Conservation (phyloP, 2,113 vertebrate species). For the Stegastes partitus region DNA sequence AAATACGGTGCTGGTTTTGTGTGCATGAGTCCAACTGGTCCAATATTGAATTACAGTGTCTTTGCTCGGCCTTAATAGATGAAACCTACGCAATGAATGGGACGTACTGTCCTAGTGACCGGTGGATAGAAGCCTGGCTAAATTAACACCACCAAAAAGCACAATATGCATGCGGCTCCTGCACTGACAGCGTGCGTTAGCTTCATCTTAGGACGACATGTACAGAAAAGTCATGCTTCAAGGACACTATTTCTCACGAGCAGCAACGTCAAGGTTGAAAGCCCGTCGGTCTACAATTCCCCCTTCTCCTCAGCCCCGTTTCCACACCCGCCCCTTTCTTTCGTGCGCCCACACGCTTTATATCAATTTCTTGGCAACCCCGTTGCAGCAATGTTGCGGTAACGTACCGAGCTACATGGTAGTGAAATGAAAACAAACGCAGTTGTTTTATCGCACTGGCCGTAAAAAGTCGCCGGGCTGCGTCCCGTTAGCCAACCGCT, state of each 20-base stretch:
- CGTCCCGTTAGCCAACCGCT: slow-evolving; percentile 25
- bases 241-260: slow-evolving; percentile 70
- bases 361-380: slow-evolving; percentile 60
- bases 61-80: slow-evolving; percentile 13
- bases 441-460: background rate
- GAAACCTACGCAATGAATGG: slow-evolving; percentile 64
- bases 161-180: slow-evolving; percentile 30
- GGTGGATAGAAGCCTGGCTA: slow-evolving; percentile 34
- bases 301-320: slow-evolving; percentile 36
- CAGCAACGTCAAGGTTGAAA: slow-evolving; percentile 81
- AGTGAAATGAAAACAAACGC: slow-evolving; percentile 34
- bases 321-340: slow-evolving; percentile 62
- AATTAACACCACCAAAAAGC: slow-evolving; percentile 23
- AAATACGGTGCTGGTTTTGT: background rate
- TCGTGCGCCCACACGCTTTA: slow-evolving; percentile 67
- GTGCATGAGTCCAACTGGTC: background rate
- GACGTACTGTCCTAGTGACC: slow-evolving; percentile 67
- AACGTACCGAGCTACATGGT: slow-evolving; percentile 27
- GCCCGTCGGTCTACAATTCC: slow-evolving; percentile 52
- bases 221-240: slow-evolving; percentile 74
- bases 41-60: slow-evolving; percentile 20
- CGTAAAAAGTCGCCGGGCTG: background rate
- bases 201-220: slow-evolving; percentile 38
- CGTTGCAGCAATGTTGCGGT: slow-evolving; percentile 72
- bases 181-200: slow-evolving; percentile 11